Evolutionary conservation across 92 coral and sea anemone species (phyloP).

Genomic region (Bergia sp.): DNA sequence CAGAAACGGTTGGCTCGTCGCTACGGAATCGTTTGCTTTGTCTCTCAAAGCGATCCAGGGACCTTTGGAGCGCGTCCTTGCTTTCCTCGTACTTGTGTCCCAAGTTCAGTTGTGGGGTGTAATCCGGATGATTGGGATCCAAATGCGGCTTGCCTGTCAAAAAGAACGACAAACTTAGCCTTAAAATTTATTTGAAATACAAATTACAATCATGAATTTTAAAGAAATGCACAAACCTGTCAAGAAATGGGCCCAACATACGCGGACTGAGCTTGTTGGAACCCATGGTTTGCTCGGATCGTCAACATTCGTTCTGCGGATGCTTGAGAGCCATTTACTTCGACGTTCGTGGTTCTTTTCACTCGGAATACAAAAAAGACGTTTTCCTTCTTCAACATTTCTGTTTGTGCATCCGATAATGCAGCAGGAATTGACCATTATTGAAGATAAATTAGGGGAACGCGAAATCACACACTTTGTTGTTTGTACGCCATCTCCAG

Average conservation of each 20-base stretch:
- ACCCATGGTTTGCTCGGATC: conserved; percentile 16
- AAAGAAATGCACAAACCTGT: conserved; percentile 15
- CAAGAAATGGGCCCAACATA: conserved; percentile 27
- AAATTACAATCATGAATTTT: conserved; percentile 10
- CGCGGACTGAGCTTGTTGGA: conserved; percentile 21
- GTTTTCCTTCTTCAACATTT: conserved; percentile 20
- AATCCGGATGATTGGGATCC: too few species aligned
- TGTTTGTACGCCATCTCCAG: conserved; percentile 12
- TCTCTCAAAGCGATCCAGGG: neutral
- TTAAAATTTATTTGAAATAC: neutral
- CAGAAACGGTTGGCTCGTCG: conserved; percentile 5
- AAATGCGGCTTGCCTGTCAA: too few species aligned
- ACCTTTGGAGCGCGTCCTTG: conserved; percentile 9
- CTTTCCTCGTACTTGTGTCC: conserved; percentile 1
- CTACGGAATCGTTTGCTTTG: conserved; percentile 19
- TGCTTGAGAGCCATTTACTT: conserved; percentile 10
- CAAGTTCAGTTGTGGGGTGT: too few species aligned
- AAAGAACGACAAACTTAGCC: too few species aligned
- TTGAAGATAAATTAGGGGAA: conserved; percentile 1
- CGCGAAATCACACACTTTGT: conserved; percentile 11
- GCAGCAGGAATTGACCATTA: conserved; percentile 9
- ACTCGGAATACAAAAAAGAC: neutral
- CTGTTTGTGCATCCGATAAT: neutral
- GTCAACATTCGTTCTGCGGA: conserved; percentile 11
- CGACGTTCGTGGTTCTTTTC: conserved; percentile 11